Evolutionary conservation across 2,888 invertebrate genomes (phyloP).

Genomic region (Noctua pronuba): DNA sequence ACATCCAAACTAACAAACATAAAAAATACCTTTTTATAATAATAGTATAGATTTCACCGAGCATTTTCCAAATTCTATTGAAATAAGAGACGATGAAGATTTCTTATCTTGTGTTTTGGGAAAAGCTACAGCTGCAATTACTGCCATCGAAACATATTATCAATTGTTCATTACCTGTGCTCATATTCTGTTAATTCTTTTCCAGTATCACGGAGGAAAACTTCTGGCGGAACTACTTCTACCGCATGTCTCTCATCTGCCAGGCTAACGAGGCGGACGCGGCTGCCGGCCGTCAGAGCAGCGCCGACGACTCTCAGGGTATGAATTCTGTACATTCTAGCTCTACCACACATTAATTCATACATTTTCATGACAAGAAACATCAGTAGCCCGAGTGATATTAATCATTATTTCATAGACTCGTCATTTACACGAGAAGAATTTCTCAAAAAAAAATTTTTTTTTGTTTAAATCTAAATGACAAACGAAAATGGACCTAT

Average conservation of each 20-base stretch:
- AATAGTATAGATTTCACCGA: neutral
- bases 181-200: slow-evolving; percentile 43
- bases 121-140: neutral
- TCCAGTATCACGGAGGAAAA: slow-evolving; percentile 98
- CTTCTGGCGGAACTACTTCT: slow-evolving; percentile 99
- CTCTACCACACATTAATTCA: slow-evolving; percentile 27
- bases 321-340: slow-evolving; percentile 55
- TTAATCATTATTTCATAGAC: too few species aligned
- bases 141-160: neutral
- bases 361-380: slow-evolving; percentile 8
- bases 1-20: neutral
- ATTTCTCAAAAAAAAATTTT: neutral
- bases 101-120: neutral
- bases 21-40: neutral
- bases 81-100: neutral
- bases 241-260: slow-evolving; percentile 99
- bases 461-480: neutral
- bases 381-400: neutral
- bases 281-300: slow-evolving; percentile 83
- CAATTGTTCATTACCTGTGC: neutral
- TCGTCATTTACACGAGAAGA: neutral
- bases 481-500: neutral
- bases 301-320: slow-evolving; percentile 91
- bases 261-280: slow-evolving; percentile 97
- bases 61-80: neutral